These are phyloP conservation scores for Dicrostonyx torquatus DNA, from an alignment of 2,797 vertebrate genomes.

Conservation along the genomic window DNA sequence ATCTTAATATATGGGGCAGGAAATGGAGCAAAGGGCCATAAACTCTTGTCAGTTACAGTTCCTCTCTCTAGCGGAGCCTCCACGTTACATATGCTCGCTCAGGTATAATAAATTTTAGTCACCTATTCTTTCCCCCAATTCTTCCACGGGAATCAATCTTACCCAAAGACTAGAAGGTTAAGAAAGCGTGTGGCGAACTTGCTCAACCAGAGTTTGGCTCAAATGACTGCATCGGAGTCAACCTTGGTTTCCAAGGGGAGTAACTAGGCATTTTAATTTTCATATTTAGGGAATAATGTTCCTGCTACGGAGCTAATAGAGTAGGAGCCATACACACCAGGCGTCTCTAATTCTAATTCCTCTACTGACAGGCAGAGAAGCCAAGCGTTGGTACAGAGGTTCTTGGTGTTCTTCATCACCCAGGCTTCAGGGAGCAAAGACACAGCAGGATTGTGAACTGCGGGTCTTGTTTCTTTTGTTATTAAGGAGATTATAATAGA, in stretches of 20 bases:
- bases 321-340: not conserved
- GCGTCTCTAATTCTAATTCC: not conserved
- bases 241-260: not conserved
- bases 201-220: conserved; percentile 9
- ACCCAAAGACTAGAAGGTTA: conserved; percentile 2
- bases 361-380: not conserved
- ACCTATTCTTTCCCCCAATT: conserved; percentile 48
- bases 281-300: not conserved
- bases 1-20: conserved; percentile 65
- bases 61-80: conserved; percentile 51
- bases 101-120: conserved; percentile 8
- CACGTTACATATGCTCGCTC: conserved; percentile 1
- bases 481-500: not conserved
- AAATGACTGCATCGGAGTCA: not conserved
- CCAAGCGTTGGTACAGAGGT: not conserved
- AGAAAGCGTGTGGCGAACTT: not conserved
- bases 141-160: conserved; percentile 12
- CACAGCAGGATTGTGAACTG: not conserved
- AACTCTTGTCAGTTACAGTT: not conserved
- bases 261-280: not conserved
- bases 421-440: not conserved
- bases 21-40: conserved; percentile 62
- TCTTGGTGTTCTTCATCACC: not conserved
- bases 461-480: not conserved
- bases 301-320: not conserved